Evolutionary conservation across 2,113 vertebrate species (phyloP).

Genomic region (Muntiacus reevesi): DNA sequence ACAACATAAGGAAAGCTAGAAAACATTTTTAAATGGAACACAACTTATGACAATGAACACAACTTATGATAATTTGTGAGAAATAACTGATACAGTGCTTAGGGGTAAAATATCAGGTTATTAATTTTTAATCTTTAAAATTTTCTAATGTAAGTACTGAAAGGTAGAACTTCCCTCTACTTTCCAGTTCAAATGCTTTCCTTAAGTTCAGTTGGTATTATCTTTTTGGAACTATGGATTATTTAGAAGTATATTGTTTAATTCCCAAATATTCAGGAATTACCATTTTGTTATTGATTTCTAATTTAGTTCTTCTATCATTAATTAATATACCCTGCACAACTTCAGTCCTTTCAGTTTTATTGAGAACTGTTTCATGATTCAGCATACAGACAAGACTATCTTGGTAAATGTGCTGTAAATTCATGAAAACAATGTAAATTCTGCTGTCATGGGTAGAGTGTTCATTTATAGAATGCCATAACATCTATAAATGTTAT

Average conservation of each 20-base stretch:
- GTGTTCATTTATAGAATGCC: background rate
- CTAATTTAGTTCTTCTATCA: background rate
- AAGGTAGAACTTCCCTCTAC: background rate
- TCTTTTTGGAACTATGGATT: background rate
- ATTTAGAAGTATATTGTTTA: background rate
- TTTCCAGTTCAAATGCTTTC: background rate
- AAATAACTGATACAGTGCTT: background rate
- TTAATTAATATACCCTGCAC: background rate
- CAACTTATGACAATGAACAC: background rate
- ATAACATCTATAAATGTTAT: background rate
- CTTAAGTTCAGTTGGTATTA: background rate
- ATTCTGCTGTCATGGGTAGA: background rate
- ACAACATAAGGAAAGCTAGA: background rate
- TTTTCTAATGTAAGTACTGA: background rate
- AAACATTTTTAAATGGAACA: background rate
- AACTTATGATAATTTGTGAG: background rate
- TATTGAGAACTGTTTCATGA: background rate
- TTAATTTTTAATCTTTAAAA: background rate
- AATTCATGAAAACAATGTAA: background rate
- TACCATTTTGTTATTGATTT: background rate
- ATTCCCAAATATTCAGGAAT: background rate
- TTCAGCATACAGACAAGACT: background rate
- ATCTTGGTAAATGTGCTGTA: background rate
- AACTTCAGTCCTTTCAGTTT: background rate
- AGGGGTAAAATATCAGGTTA: background rate